These are phyloP conservation scores for Cantharis rustica DNA, from an alignment of 2,888 invertebrate species.

Conservation along the genomic window DNA sequence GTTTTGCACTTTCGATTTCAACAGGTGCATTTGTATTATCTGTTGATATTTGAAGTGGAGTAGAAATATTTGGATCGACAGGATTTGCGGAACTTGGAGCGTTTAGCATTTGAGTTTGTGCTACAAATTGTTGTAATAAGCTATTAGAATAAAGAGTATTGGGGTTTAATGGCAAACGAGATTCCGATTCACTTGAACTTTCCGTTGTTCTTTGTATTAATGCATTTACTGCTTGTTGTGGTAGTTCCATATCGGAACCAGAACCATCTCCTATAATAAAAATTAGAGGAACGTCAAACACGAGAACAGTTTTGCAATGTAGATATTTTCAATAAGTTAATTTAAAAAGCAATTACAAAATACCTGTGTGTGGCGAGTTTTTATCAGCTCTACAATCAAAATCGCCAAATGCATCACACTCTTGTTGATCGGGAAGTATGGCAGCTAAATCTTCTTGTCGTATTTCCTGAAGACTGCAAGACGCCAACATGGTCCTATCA, in stretches of 20 bases:
- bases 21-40: conserved; percentile 55
- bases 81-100: conserved; percentile 53
- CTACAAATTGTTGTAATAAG: conserved; percentile 79
- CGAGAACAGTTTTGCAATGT: not conserved
- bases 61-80: conserved; percentile 54
- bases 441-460: conserved; percentile 80
- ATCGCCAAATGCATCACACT: conserved; percentile 57
- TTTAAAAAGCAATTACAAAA: conserved; percentile 18
- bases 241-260: conserved; percentile 76
- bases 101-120: conserved; percentile 74
- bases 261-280: conserved; percentile 62
- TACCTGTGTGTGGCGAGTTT: conserved; percentile 60
- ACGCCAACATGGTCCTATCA: conserved; percentile 61
- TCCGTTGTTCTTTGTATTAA: conserved; percentile 77
- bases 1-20: conserved; percentile 58
- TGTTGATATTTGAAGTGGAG: conserved; percentile 49
- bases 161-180: conserved; percentile 56
- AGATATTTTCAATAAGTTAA: not conserved
- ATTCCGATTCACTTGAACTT: conserved; percentile 75
- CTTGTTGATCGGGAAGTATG: conserved; percentile 74
- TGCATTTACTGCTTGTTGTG: conserved; percentile 74
- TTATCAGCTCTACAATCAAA: conserved; percentile 56
- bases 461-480: conserved; percentile 69
- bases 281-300: not conserved
- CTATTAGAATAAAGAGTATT: conserved; percentile 69